A percentile compares a stretch with the other conserved stretches of the same genome.
These are phyloP conservation scores for Callocephalon fimbriatum DNA, from an alignment of 2,113 vertebrate genomes.

Conservation along the genomic window DNA sequence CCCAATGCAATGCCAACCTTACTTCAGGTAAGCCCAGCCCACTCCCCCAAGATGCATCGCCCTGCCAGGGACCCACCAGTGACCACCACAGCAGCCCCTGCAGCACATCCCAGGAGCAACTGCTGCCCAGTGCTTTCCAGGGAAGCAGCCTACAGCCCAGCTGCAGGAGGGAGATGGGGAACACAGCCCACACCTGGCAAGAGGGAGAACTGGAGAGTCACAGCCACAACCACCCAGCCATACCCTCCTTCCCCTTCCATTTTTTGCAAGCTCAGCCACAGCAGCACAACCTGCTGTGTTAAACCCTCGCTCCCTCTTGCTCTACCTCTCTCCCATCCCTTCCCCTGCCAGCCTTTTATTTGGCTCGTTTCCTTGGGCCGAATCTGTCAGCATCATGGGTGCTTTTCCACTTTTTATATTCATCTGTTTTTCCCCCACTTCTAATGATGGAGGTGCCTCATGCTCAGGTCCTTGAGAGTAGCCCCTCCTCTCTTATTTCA, in stretches of 20 bases:
- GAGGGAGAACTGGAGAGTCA: not conserved
- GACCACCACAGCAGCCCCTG: fast-evolving
- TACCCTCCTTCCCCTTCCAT: not conserved
- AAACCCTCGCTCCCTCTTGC: not conserved
- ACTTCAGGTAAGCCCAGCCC: not conserved
- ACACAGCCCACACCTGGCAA: fast-evolving
- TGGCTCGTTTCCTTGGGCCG: not conserved
- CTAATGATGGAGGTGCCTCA: not conserved
- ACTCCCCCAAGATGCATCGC: not conserved
- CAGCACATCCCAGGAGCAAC: not conserved
- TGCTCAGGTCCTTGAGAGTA: not conserved
- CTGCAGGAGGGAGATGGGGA: not conserved
- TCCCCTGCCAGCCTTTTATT: not conserved
- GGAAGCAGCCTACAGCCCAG: not conserved
- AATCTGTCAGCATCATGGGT: not conserved
- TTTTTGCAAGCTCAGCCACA: fast-evolving
- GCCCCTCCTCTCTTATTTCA: not conserved
- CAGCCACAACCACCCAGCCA: not conserved
- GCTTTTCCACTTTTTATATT: not conserved
- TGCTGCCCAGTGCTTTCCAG: not conserved
- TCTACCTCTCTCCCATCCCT: not conserved
- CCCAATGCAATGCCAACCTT: not conserved
- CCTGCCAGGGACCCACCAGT: not conserved
- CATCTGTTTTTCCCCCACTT: not conserved
- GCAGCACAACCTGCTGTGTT: not conserved